Evolutionary conservation across 2,888 invertebrate genomes (phyloP).

Genomic region (Oeneis ivallda): DNA sequence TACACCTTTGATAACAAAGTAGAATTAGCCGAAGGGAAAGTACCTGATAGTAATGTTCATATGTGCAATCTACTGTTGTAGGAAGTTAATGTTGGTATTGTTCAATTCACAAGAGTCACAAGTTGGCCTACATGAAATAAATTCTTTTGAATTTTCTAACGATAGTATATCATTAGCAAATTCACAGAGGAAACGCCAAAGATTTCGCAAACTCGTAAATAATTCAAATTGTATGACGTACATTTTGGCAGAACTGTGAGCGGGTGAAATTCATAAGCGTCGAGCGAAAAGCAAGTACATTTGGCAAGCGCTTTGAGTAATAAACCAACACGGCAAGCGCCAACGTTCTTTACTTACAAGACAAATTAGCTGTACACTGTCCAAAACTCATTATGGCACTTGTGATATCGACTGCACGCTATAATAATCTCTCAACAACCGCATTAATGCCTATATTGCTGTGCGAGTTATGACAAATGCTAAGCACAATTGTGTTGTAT

Average conservation of each 20-base stretch:
- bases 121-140: no score
- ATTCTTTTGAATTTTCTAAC: no score
- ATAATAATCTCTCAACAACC: conserved; percentile 38
- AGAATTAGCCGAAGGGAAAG: conserved; percentile 35
- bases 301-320: conserved; percentile 53
- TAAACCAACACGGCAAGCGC: no score
- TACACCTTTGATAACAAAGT: conserved; percentile 51
- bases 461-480: conserved; percentile 42
- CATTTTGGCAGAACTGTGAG: conserved; percentile 43
- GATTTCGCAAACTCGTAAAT: conserved; percentile 23
- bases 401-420: conserved; percentile 35
- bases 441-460: conserved; percentile 41
- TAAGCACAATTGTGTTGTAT: conserved; percentile 40
- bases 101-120: no score
- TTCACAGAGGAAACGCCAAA: conserved; percentile 9
- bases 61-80: background rate
- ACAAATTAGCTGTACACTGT: conserved; percentile 51
- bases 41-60: conserved; percentile 4
- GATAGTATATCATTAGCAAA: conserved; percentile 10
- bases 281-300: conserved; percentile 47
- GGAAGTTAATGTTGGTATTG: background rate
- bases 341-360: conserved; percentile 48
- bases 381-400: conserved; percentile 41
- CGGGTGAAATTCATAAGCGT: conserved; percentile 41
- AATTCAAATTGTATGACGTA: conserved; percentile 30